Percentiles rank a stretch among this genome's conserved stretches.
phyloP scores from a whole-genome alignment of 2,113 vertebrate genomes.

The Halcyon malimbica region DNA sequence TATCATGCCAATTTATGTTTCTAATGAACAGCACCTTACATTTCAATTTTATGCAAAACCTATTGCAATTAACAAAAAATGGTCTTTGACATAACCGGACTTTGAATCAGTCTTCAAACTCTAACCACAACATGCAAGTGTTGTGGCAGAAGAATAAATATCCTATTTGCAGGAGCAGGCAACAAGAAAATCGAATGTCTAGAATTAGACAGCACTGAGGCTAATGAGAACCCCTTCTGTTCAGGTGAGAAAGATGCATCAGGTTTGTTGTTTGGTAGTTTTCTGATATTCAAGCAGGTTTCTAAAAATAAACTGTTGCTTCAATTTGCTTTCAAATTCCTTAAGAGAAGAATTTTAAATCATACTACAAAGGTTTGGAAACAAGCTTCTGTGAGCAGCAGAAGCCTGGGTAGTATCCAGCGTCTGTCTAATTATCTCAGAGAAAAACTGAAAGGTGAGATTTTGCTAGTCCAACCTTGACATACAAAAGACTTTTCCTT shows the following conservation, averaged over 20 bases:
- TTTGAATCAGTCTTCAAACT: not conserved
- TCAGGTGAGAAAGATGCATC: not conserved
- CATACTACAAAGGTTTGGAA: not conserved
- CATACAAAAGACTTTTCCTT: not conserved
- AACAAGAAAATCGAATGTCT: not conserved
- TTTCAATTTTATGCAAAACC: not conserved
- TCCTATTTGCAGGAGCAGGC: not conserved
- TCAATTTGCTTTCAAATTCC: not conserved
- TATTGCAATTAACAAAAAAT: not conserved
- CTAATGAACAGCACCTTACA: not conserved
- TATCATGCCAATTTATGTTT: not conserved
- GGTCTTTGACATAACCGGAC: not conserved
- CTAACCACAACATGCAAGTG: not conserved
- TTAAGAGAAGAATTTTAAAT: not conserved
- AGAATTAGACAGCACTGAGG: not conserved
- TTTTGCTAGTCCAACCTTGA: not conserved
- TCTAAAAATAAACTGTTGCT: not conserved
- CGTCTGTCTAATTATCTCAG: not conserved
- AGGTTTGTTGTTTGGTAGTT: not conserved
- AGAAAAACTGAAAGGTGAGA: not conserved
- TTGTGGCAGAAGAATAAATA: not conserved
- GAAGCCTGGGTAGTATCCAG: not conserved
- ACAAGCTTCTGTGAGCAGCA: not conserved
- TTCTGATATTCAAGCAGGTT: not conserved
- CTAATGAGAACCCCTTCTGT: not conserved